These are phyloP conservation scores for Zaprionus camerounensis DNA, from an alignment of 1,140 invertebrate genomes.

Conservation along the genomic window DNA sequence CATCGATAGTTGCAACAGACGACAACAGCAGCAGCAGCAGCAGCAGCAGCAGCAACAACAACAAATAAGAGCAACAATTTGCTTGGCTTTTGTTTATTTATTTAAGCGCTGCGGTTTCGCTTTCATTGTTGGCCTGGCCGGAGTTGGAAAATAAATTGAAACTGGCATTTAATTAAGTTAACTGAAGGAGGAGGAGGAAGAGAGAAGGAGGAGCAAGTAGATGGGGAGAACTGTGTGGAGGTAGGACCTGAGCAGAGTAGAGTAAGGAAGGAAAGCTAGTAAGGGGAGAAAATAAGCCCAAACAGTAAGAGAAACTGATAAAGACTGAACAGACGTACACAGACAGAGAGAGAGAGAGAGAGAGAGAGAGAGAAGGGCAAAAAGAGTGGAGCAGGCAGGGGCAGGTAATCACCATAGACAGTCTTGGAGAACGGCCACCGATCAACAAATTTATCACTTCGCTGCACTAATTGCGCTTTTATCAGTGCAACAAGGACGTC, in stretches of 20 bases:
- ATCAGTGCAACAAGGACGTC: constrained; percentile 72
- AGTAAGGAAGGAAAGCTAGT: background rate
- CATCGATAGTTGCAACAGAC: constrained; percentile 72
- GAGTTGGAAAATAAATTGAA: constrained; percentile 77
- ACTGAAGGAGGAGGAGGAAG: constrained; percentile 6
- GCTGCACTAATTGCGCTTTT: constrained; percentile 66
- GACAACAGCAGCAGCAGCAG: constrained; percentile 29
- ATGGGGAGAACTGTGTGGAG: background rate
- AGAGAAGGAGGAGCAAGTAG: background rate
- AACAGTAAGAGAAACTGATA: background rate
- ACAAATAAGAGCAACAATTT: constrained; percentile 2
- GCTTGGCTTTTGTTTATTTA: constrained; percentile 46
- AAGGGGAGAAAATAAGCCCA: too few species aligned
- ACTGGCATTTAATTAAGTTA: constrained; percentile 81
- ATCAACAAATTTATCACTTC: constrained; percentile 42
- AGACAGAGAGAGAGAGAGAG: background rate
- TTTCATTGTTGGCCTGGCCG: constrained; percentile 69
- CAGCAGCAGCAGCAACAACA: constrained; percentile 8
- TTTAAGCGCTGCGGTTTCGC: constrained; percentile 65
- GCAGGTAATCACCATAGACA: background rate
- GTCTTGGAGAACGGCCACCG: background rate
- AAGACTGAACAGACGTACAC: background rate
- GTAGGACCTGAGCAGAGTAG: background rate
- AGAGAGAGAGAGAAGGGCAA: too few species aligned
- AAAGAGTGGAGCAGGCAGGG: too few species aligned